A percentile compares a stretch with the other conserved stretches of the same genome.
Conservation (phyloP, 2,888 invertebrate genomes). For the Drosophila subquinaria region DNA sequence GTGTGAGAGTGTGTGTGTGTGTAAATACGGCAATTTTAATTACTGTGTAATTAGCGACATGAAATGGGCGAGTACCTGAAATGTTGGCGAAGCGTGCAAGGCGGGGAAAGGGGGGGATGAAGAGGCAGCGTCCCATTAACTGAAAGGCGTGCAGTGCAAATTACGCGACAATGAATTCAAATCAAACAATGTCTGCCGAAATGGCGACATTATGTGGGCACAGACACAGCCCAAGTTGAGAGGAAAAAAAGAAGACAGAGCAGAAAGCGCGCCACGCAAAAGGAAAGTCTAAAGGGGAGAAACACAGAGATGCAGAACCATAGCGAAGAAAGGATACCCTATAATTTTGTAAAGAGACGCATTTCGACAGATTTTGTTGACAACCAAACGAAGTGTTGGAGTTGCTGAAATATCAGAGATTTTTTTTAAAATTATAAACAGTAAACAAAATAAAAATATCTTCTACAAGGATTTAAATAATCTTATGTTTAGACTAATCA, state of each 20-base stretch:
- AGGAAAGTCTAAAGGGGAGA: slow-evolving; percentile 23
- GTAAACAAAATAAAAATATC: no score
- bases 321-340: neutral
- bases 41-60: slow-evolving; percentile 82
- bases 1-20: slow-evolving; percentile 29
- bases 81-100: slow-evolving; percentile 30
- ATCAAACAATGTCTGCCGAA: slow-evolving; percentile 80
- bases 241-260: slow-evolving; percentile 15
- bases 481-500: no score
- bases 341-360: no score
- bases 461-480: no score
- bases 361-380: no score
- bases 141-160: slow-evolving; percentile 64
- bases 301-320: no score
- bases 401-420: no score
- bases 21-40: slow-evolving; percentile 80
- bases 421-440: no score
- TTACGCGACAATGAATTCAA: slow-evolving; percentile 80
- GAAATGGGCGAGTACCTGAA: slow-evolving; percentile 57
- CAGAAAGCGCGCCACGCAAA: slow-evolving; percentile 14
- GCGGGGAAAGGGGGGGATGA: neutral
- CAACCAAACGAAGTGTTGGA: no score
- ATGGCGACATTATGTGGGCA: slow-evolving; percentile 74
- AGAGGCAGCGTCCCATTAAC: slow-evolving; percentile 31
- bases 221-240: slow-evolving; percentile 34